Conservation (phyloP, 2,113 vertebrate genomes). For the Columbina picui region DNA sequence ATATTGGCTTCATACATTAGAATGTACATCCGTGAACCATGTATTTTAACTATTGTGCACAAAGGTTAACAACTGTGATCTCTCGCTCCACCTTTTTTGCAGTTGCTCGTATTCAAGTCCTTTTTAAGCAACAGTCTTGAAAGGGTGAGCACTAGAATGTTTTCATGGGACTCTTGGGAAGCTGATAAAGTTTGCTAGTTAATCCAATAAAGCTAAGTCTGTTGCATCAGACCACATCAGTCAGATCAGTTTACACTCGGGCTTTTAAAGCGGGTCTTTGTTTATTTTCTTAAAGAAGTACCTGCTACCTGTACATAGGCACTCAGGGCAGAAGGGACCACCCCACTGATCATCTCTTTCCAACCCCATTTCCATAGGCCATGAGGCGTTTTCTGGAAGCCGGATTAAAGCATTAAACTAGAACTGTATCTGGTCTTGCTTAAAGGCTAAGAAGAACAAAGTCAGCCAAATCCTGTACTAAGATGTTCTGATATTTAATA, state of each 20-base stretch:
- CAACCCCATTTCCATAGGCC: neutral
- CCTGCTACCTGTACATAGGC: constrained; percentile 34
- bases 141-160: neutral
- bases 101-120: neutral
- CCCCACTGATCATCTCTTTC: neutral
- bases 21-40: neutral
- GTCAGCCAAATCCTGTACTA: neutral
- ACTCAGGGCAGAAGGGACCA: neutral
- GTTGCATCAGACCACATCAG: constrained; percentile 48
- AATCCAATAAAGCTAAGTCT: constrained; percentile 39
- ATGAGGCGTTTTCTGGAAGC: neutral
- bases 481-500: neutral
- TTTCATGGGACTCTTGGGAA: constrained; percentile 30
- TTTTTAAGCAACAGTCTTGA: neutral
- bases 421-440: neutral
- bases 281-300: constrained; percentile 56
- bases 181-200: constrained; percentile 47
- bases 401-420: neutral
- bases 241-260: constrained; percentile 46
- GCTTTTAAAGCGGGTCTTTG: constrained; percentile 35
- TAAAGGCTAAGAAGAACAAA: neutral
- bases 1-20: neutral
- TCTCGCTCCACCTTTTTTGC: neutral
- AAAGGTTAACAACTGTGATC: neutral
- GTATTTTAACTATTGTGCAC: neutral